Conservation (phyloP, 2,888 invertebrate genomes). For the Erebia palarica region DNA sequence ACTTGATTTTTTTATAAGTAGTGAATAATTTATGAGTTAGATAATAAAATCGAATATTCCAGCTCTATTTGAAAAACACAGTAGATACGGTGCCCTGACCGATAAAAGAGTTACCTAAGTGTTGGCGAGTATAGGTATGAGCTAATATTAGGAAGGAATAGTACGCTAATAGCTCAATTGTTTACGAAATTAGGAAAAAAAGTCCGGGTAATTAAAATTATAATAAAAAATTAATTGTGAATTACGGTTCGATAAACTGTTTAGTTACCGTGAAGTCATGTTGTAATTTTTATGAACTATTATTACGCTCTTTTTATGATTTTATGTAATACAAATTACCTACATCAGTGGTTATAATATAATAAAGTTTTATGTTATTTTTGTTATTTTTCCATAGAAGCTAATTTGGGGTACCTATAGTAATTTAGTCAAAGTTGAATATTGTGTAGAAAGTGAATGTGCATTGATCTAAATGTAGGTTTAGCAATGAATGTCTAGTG, state of each 20-base stretch:
- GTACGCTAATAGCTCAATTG: background rate
- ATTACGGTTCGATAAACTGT: conserved; percentile 6
- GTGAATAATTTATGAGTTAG: too few relatives aligned
- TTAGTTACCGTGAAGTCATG: conserved; percentile 10
- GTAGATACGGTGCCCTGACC: background rate
- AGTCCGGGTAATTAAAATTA: background rate
- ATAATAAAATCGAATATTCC: too few relatives aligned
- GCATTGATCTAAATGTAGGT: conserved; percentile 20
- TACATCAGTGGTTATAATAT: background rate
- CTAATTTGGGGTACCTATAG: background rate
- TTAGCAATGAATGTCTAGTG: conserved; percentile 29
- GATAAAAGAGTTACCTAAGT: background rate
- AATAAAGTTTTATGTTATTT: background rate
- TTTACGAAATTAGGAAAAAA: background rate
- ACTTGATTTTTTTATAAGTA: too few relatives aligned
- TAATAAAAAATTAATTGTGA: background rate
- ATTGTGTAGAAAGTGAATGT: conserved; percentile 18
- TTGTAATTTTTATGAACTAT: background rate
- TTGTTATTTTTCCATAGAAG: too few relatives aligned
- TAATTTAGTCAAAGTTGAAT: background rate
- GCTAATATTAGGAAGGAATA: background rate
- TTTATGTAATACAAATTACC: conserved; percentile 8
- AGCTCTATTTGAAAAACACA: background rate
- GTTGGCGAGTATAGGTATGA: background rate
- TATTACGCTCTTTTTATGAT: background rate